Percentiles rank a stretch among this genome's conserved stretches.
These are phyloP conservation scores for Bryconaethiops microstoma DNA, from an alignment of 2,797 vertebrate genomes.

Conservation along the genomic window DNA sequence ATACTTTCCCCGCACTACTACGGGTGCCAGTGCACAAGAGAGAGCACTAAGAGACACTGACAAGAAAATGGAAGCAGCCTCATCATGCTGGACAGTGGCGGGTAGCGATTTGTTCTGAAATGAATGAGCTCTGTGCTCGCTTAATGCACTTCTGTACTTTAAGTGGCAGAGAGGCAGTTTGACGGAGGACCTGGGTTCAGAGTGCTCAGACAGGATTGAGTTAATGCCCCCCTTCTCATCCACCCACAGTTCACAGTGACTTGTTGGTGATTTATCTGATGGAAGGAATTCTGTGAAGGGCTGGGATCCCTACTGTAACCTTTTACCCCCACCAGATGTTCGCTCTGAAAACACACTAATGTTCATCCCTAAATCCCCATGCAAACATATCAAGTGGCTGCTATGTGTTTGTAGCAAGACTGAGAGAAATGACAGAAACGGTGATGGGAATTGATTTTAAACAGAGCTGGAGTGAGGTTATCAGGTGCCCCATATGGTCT, in stretches of 20 bases:
- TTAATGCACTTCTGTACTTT: constrained; percentile 52
- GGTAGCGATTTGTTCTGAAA: constrained; percentile 20
- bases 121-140: constrained; percentile 25
- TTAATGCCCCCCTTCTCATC: constrained; percentile 68
- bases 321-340: constrained; percentile 85
- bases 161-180: constrained; percentile 47
- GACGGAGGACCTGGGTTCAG: constrained; percentile 61
- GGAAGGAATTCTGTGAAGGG: constrained; percentile 82
- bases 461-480: constrained; percentile 26
- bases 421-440: constrained; percentile 70
- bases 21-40: not conserved
- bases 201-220: constrained; percentile 74
- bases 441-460: constrained; percentile 57
- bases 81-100: constrained; percentile 1
- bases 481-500: constrained; percentile 39
- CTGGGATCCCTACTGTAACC: constrained; percentile 82
- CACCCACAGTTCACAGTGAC: constrained; percentile 72
- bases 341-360: constrained; percentile 80
- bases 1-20: constrained; percentile 13
- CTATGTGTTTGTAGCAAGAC: constrained; percentile 73
- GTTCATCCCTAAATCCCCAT: constrained; percentile 78
- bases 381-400: constrained; percentile 82
- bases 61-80: constrained; percentile 2
- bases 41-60: constrained; percentile 6
- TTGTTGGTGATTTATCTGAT: constrained; percentile 84